These are phyloP conservation scores for Hyperopisus bebe DNA, from an alignment of 2,113 vertebrate species.

Conservation along the genomic window DNA sequence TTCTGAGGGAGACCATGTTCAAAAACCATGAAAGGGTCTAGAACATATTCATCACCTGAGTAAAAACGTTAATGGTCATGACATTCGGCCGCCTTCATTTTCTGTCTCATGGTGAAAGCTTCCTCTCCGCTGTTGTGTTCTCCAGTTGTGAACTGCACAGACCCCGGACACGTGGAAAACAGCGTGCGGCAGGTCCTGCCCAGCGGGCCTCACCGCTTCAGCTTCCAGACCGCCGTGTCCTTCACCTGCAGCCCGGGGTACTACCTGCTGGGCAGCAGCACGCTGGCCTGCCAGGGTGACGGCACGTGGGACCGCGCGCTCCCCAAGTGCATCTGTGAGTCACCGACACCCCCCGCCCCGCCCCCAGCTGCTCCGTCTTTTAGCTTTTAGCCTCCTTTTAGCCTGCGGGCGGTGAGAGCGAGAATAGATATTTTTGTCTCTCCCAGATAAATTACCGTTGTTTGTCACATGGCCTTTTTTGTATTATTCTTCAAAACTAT, in stretches of 20 bases:
- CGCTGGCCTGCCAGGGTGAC: conserved; percentile 88
- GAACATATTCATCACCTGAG: not conserved
- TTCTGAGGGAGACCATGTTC: not conserved
- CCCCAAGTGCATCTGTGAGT: conserved; percentile 92
- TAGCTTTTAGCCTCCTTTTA: not conserved
- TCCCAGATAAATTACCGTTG: not conserved
- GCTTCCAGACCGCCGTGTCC: conserved; percentile 83
- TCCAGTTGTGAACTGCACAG: conserved; percentile 92
- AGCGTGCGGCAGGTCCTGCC: conserved; percentile 78
- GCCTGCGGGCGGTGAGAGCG: not conserved
- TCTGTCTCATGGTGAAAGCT: not conserved
- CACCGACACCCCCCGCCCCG: not conserved
- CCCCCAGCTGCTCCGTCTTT: not conserved
- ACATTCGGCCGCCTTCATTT: not conserved
- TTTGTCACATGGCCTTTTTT: not conserved
- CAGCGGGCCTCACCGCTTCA: conserved; percentile 81
- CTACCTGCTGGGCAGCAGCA: conserved; percentile 87
- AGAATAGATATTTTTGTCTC: not conserved
- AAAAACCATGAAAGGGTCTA: not conserved
- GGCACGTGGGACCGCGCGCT: conserved; percentile 90
- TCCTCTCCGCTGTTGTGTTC: conserved; percentile 5
- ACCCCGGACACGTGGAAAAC: conserved; percentile 87
- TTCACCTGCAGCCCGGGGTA: conserved; percentile 87
- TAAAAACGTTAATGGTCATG: not conserved
- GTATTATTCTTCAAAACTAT: not conserved